phyloP scores from a whole-genome alignment of 1,140 invertebrate species.

The Cyclina sinensis region DNA sequence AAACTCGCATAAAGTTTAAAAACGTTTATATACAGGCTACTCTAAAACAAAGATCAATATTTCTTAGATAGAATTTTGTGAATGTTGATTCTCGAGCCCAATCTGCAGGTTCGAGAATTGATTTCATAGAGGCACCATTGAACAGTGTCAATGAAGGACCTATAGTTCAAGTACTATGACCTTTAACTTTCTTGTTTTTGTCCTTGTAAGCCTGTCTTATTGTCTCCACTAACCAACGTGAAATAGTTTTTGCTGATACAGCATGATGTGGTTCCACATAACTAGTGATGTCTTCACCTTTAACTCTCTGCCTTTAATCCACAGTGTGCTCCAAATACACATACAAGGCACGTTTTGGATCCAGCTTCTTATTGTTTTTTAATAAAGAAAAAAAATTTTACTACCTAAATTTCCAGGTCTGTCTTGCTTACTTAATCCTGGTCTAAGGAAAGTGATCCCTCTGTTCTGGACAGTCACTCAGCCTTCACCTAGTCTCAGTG shows the following conservation, averaged over 20 bases:
- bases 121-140: slow-evolving; percentile 36
- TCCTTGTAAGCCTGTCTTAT: background rate
- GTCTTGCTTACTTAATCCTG: slow-evolving; percentile 15
- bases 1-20: too few relatives aligned
- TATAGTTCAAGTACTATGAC: slow-evolving; percentile 10
- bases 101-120: slow-evolving; percentile 15
- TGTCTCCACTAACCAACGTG: background rate
- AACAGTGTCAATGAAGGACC: slow-evolving; percentile 44
- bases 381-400: slow-evolving; percentile 19
- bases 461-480: background rate
- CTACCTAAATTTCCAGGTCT: slow-evolving; percentile 2
- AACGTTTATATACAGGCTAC: too few relatives aligned
- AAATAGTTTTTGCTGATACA: background rate
- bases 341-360: background rate
- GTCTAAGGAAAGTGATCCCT: background rate
- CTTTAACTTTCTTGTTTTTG: background rate
- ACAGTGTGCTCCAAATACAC: background rate
- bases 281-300: background rate
- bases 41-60: too few relatives aligned
- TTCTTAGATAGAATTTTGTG: too few relatives aligned
- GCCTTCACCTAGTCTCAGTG: background rate
- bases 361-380: background rate
- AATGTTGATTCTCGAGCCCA: slow-evolving; percentile 45
- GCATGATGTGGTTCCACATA: background rate
- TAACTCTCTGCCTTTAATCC: background rate